Base-by-base conservation (phyloP, 2,797 vertebrate genomes). In the Cetoscarus ocellatus region DNA sequence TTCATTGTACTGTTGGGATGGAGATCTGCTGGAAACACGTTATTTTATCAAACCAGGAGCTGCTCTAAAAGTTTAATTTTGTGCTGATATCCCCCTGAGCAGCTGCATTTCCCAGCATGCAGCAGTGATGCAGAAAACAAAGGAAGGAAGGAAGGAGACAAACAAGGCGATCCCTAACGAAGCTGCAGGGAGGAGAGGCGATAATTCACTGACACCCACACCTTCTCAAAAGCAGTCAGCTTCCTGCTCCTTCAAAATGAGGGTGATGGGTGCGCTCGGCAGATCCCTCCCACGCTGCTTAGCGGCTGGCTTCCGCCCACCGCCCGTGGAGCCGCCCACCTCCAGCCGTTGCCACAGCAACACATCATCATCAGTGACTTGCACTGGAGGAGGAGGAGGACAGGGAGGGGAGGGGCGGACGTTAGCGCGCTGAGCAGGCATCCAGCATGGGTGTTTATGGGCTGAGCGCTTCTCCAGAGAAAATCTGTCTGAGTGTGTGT, bases 241-340 rank as follows among this genome's bases (percentile, higher is more conserved):
- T 91, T 92, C 90, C 87, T 91, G 92, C 90, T 89, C 88, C 84
- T 85, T 86, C 84, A 87, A 77, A 90, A 80, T 19, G 77, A 86
- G 90, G 90, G 87, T 91, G 90, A 92, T 87, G 86, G 89, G 78
- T 86, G 80, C 85, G 83, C 85, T 88, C 80, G 39, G 84, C 88
- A 90, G 77, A 91, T 92, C 90, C 89, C 90, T 86, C 92, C 91
- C 90, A 93, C 92, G 83, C 92, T 75, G 88, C 90, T 92, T 73
- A 92, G 91, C 86, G 91, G 91, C 89, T 91, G 90, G 88, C 90
- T 92, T 89, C 89, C 89, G 80, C 91, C 75, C 91, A 86, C 81
- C 74, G 79, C 92, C 90, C 73, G 74, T 89, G 71, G 75, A 87
- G 75, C 92, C 90, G 89, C 95, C 95, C 92, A 93, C 93, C 69